Percentiles rank a stretch among this genome's conserved stretches.
Evolutionary conservation across 2,113 vertebrate genomes (phyloP).

Genomic region (Anas platyrhynchos): DNA sequence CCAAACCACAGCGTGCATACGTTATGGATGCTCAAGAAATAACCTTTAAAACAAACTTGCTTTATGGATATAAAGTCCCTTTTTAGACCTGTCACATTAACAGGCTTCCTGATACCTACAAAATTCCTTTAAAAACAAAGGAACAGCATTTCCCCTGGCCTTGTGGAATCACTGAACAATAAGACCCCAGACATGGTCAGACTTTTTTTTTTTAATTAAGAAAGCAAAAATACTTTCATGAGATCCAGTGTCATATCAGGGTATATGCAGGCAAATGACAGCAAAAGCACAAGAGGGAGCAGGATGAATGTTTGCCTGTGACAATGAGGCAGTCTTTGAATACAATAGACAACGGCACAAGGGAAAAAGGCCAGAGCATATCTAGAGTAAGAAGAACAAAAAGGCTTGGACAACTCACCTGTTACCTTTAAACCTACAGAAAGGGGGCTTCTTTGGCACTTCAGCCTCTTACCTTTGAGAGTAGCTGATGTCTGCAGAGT

Average conservation of each 20-base stretch:
- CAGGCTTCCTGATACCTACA: background rate
- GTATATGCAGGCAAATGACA: background rate
- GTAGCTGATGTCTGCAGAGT: constrained; percentile 94
- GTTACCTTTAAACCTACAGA: background rate
- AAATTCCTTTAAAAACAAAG: background rate
- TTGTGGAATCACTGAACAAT: background rate
- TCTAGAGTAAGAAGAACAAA: background rate
- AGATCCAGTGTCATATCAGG: fast-evolving
- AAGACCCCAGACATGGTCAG: fast-evolving
- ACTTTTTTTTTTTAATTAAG: background rate
- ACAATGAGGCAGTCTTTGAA: background rate
- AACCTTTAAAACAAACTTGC: background rate
- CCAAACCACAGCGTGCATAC: background rate
- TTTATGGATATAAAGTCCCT: background rate
- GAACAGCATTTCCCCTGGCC: background rate
- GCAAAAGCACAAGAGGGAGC: background rate
- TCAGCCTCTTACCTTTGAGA: constrained; percentile 83
- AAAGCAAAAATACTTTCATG: background rate
- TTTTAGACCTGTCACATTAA: fast-evolving
- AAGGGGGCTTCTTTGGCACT: no score
- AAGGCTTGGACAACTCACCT: background rate
- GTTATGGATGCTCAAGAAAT: background rate
- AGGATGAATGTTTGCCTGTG: background rate
- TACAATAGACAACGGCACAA: fast-evolving
- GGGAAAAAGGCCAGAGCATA: background rate